Evolutionary conservation across 2,888 invertebrate genomes (phyloP).

Genomic region (Argyra leucocephala): DNA sequence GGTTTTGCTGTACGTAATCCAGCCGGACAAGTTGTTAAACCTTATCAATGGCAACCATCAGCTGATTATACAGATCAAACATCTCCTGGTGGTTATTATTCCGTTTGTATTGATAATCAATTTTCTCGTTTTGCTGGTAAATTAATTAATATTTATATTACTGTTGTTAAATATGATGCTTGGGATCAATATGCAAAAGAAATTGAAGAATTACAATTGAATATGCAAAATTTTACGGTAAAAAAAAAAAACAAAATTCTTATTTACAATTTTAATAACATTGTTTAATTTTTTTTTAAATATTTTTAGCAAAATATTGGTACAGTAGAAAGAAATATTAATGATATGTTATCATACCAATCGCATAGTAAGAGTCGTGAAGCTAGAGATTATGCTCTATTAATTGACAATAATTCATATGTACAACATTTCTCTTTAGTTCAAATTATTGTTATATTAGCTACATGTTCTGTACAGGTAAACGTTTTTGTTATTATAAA

Average conservation of each 20-base stretch:
- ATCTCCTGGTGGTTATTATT: slow-evolving; percentile 75
- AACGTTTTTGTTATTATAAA: not conserved
- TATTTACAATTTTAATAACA: slow-evolving; percentile 1
- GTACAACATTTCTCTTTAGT: slow-evolving; percentile 82
- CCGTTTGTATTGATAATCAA: slow-evolving; percentile 86
- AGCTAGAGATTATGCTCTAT: slow-evolving; percentile 69
- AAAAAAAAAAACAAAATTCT: slow-evolving; percentile 26
- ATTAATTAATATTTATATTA: slow-evolving; percentile 79
- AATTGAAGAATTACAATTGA: slow-evolving; percentile 74
- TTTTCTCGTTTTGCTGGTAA: slow-evolving; percentile 85
- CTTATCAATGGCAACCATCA: slow-evolving; percentile 83
- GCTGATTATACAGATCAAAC: slow-evolving; percentile 81
- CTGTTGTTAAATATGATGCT: slow-evolving; percentile 83
- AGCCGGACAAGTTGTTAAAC: slow-evolving; percentile 71
- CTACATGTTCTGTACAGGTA: slow-evolving; percentile 67
- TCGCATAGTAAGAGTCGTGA: slow-evolving; percentile 71
- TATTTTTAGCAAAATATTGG: slow-evolving; percentile 58
- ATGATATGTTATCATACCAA: slow-evolving; percentile 75
- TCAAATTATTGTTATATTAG: slow-evolving; percentile 73
- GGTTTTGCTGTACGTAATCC: slow-evolving; percentile 86
- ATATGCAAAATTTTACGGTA: slow-evolving; percentile 85
- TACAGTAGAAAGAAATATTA: slow-evolving; percentile 72
- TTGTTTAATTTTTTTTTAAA: slow-evolving; percentile 22
- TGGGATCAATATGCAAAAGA: slow-evolving; percentile 90
- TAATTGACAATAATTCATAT: slow-evolving; percentile 73